Percentiles rank a stretch among this genome's conserved stretches.
Evolutionary conservation across 1,140 invertebrate genomes (phyloP).

Genomic region (Augochlora pura): DNA sequence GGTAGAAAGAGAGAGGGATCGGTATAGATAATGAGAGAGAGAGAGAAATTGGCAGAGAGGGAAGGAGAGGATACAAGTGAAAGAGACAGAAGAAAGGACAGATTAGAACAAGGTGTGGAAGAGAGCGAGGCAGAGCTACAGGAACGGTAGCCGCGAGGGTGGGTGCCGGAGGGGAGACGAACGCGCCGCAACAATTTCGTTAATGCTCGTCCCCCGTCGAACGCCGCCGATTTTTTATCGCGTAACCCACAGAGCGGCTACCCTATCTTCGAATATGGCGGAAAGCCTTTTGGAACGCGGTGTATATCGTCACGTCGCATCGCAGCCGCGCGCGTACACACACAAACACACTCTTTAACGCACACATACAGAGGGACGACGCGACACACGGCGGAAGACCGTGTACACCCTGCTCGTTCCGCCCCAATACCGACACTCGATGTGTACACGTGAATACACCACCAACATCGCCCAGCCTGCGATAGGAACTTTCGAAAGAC

Average conservation of each 20-base stretch:
- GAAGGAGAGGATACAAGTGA: too few species aligned
- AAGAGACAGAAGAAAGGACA: too few species aligned
- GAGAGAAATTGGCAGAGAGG: too few species aligned
- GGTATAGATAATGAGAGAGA: too few species aligned
- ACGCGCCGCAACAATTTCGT: slow-evolving; percentile 47
- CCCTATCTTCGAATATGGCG: slow-evolving; percentile 45
- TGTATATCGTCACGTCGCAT: slow-evolving; percentile 50
- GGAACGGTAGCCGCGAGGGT: neutral
- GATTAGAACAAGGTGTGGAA: too few species aligned
- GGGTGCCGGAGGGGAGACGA: neutral
- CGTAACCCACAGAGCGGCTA: neutral
- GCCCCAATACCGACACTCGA: slow-evolving; percentile 58
- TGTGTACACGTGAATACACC: neutral
- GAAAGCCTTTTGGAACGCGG: slow-evolving; percentile 52
- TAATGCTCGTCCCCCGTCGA: slow-evolving; percentile 37
- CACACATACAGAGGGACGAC: neutral
- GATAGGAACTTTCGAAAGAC: slow-evolving; percentile 55
- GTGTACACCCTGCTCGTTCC: slow-evolving; percentile 49
- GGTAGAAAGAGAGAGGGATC: too few species aligned
- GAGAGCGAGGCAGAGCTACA: too few species aligned
- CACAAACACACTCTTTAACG: neutral
- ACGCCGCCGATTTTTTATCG: slow-evolving; percentile 50
- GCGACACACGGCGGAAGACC: too few species aligned
- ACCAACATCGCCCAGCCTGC: neutral
- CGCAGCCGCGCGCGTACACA: neutral